These are phyloP conservation scores for Falcaria lacertinaria DNA, from an alignment of 2,888 invertebrate species.

Conservation along the genomic window DNA sequence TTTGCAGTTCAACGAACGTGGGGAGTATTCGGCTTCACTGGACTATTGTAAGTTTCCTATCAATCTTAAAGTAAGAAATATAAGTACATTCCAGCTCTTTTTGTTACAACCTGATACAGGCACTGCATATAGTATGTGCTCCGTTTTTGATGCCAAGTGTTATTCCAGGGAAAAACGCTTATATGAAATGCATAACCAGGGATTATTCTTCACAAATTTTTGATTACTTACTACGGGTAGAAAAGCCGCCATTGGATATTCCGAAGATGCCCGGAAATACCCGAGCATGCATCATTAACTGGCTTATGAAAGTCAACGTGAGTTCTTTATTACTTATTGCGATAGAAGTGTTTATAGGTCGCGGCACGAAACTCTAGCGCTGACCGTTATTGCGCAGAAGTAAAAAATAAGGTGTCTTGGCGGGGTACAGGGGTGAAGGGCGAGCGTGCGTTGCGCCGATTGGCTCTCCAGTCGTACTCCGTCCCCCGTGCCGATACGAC, in stretches of 20 bases:
- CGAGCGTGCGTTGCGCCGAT: too few relatives aligned
- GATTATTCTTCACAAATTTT: constrained; percentile 48
- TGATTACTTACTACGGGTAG: constrained; percentile 35
- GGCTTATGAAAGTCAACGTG: constrained; percentile 65
- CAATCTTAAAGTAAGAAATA: too few relatives aligned
- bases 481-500: too few relatives aligned
- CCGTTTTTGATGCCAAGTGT: neutral
- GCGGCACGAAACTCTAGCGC: too few relatives aligned
- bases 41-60: constrained; percentile 44
- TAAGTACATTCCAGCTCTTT: too few relatives aligned
- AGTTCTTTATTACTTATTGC: constrained; percentile 22
- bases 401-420: too few relatives aligned
- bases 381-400: too few relatives aligned
- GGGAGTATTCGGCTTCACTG: constrained; percentile 9
- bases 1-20: constrained; percentile 34
- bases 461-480: too few relatives aligned
- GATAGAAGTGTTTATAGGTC: too few relatives aligned
- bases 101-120: too few relatives aligned
- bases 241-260: constrained; percentile 24
- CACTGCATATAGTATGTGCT: too few relatives aligned
- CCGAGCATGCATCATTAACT: constrained; percentile 62
- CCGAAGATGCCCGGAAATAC: constrained; percentile 35
- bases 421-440: too few relatives aligned
- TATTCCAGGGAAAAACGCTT: constrained; percentile 12
- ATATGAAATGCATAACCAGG: constrained; percentile 30